These are phyloP conservation scores for Eulemur rubriventer DNA, from an alignment of 2,797 vertebrate genomes.

Conservation along the genomic window DNA sequence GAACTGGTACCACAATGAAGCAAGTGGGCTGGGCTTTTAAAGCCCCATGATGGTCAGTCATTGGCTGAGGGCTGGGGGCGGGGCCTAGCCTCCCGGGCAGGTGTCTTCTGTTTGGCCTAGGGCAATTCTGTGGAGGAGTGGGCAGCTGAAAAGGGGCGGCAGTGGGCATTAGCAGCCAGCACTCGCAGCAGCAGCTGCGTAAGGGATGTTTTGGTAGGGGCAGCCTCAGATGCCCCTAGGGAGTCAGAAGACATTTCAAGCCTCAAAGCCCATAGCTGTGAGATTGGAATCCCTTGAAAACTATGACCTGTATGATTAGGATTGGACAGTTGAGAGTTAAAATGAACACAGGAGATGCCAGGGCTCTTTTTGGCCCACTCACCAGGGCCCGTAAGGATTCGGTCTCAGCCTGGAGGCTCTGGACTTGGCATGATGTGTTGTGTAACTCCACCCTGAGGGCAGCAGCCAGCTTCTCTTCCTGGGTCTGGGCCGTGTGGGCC, in stretches of 20 bases:
- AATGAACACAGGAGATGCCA: background rate
- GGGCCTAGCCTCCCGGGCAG: background rate
- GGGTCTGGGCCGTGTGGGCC: conserved; percentile 84
- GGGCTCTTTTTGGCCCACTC: conserved; percentile 63
- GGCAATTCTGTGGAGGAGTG: background rate
- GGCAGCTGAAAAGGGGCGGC: background rate
- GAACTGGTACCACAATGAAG: background rate
- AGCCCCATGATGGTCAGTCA: background rate
- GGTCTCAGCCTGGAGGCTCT: conserved; percentile 94
- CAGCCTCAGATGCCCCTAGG: background rate
- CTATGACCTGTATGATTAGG: background rate
- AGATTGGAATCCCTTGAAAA: background rate
- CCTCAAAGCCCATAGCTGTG: background rate
- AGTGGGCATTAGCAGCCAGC: background rate
- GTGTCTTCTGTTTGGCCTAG: background rate
- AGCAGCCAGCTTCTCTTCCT: conserved; percentile 91
- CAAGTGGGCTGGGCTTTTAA: background rate
- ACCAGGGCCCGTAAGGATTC: conserved; percentile 94
- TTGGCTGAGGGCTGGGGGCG: background rate
- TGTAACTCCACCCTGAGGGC: conserved; percentile 90
- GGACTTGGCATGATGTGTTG: conserved; percentile 90
- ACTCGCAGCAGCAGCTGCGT: background rate
- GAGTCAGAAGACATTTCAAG: background rate
- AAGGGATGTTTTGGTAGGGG: background rate
- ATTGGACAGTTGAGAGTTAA: background rate